Evolutionary conservation across 1,140 invertebrate genomes (phyloP).

Genomic region (Helicoverpa zea): DNA sequence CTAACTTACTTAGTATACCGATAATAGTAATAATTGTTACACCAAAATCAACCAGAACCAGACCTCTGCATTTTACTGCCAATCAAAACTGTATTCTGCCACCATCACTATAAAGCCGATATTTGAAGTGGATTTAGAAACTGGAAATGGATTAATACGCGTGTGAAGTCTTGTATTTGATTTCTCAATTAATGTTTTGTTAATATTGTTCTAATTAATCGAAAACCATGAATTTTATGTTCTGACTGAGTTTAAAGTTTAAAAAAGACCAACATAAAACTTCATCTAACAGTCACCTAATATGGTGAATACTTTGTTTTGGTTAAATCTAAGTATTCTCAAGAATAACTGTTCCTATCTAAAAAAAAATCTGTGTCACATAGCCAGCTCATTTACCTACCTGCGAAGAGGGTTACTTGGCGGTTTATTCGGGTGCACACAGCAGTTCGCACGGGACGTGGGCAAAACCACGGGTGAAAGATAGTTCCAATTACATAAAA

Average conservation of each 20-base stretch:
- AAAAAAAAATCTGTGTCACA: too few species aligned
- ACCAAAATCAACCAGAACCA: slow-evolving; percentile 26
- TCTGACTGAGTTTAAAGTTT: background rate
- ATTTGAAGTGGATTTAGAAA: background rate
- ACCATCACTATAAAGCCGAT: background rate
- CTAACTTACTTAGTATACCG: slow-evolving; percentile 61
- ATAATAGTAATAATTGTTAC: slow-evolving; percentile 59
- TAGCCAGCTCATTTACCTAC: too few species aligned
- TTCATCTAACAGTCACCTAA: too few species aligned
- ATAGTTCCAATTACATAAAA: background rate
- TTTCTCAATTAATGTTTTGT: slow-evolving; percentile 32
- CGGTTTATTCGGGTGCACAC: too few species aligned
- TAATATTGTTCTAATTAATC: slow-evolving; percentile 46
- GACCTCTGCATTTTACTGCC: background rate
- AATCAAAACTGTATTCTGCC: slow-evolving; percentile 9
- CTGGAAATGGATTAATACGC: slow-evolving; percentile 40
- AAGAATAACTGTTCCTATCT: too few species aligned
- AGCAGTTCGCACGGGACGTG: too few species aligned
- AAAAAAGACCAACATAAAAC: too few species aligned
- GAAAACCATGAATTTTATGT: slow-evolving; percentile 17
- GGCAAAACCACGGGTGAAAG: too few species aligned
- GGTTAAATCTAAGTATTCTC: too few species aligned
- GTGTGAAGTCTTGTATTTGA: slow-evolving; percentile 45
- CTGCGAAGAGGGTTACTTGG: too few species aligned
- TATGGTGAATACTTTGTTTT: too few species aligned